Evolutionary conservation across 2,113 vertebrate genomes (phyloP).

Genomic region (Istiophorus platypterus): DNA sequence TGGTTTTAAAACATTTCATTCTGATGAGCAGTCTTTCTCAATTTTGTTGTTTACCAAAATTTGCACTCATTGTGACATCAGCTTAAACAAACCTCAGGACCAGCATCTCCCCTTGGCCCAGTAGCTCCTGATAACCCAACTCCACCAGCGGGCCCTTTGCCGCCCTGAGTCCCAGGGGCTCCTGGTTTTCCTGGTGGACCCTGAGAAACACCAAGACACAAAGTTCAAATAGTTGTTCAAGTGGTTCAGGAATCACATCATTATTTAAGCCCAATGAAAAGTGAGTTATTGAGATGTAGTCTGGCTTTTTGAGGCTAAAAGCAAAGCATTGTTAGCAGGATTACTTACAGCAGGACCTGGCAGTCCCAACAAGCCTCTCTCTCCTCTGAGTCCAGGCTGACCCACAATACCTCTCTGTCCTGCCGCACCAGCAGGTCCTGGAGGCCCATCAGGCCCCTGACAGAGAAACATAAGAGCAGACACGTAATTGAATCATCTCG

Average conservation of each 20-base stretch:
- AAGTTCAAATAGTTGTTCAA: background rate
- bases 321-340: background rate
- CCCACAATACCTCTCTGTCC: conserved; percentile 97
- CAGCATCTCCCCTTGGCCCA: conserved; percentile 93
- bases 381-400: conserved; percentile 93
- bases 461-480: background rate
- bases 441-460: conserved; percentile 95
- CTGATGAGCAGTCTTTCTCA: too few relatives aligned
- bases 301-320: background rate
- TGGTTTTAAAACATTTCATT: too few relatives aligned
- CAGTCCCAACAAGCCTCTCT: conserved; percentile 92
- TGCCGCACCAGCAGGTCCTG: conserved; percentile 90
- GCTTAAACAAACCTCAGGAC: conserved; percentile 88
- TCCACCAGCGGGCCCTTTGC: conserved; percentile 90
- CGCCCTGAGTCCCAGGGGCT: conserved; percentile 87
- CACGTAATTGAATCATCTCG: background rate
- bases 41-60: too few relatives aligned
- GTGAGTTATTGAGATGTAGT: background rate
- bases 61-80: background rate
- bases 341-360: conserved; percentile 92
- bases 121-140: conserved; percentile 90
- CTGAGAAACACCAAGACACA: conserved; percentile 73
- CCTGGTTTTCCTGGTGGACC: conserved; percentile 95
- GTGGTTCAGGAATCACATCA: too few relatives aligned
- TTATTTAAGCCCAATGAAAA: background rate